Base-by-base conservation (phyloP, 2,113 vertebrate species). In the Dasyprocta punctata region DNA sequence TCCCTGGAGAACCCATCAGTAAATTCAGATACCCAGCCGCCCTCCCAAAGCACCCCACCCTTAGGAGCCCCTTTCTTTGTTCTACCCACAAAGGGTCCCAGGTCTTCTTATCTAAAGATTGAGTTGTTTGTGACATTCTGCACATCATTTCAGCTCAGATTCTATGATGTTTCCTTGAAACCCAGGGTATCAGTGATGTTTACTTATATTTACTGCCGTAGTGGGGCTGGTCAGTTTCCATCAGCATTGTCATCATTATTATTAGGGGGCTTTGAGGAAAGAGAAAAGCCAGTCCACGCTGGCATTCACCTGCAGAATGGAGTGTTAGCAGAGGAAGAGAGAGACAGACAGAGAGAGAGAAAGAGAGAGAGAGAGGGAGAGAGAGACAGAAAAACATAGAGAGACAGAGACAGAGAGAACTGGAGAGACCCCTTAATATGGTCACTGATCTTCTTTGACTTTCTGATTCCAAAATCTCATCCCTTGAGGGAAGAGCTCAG, bases 71-170 rank as follows among this genome's bases (percentile, higher is more conserved):
- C 1, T 86, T 14, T 10, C 95, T 96, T 97, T 97, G 85, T 97
- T 91, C 83, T 94, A 83, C 67, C 96, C 96, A 95, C 95, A 89
- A 86, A 87, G 36, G 80, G 83, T 78, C 85, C 98, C 95, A 94
- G 95, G 93, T 97, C 96, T 85, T 9, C 0, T 75, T 86, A 91
- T 96, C 95, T 56, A 2, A 36, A 97, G 87, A 95, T 33, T 30
- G 83, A 96, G 94, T 93, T 97, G 38, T 97, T 96, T 95, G 0
- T 97, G 92, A 92, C 95, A 89, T 91, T 95, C 96, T 98, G 97
- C 90, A 75, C 96, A 97, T 92, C 83, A 88, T 91, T 98, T 96
- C 84, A 97, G 67, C 92, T 84, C 89, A 73, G 69, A 96, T 98
- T 97, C 96, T 90, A 93, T 87, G 65, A 7, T 81, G 38, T 58